Evolutionary conservation across 2,797 vertebrate species (phyloP), one percentile per base, ranked within the genome.

Genomic region (Typhlichthys eigenmanni): DNA sequence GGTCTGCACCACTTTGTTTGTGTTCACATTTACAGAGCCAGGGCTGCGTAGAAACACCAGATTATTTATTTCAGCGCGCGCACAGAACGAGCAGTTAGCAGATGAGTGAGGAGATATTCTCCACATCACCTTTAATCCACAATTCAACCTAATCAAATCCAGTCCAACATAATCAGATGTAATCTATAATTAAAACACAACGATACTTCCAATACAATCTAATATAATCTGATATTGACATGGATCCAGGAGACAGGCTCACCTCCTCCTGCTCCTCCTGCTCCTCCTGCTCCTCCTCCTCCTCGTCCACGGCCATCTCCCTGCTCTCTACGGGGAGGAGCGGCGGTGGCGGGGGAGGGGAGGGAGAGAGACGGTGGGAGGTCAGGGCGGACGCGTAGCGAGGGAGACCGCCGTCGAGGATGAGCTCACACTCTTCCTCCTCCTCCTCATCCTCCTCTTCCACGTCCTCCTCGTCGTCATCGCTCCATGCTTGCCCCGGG

Each of bases 271-370:
- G 16, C 16, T n/a, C n/a, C n/a, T n/a, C n/a, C 73, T 9, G 62
- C 47, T 62, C 50, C 50, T 59, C 62, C 46, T 62, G 53, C 46
- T 76, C 66, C 0, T 32, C 34, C 32, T 11, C 13, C 69, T 38
- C 58, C 11, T 0, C 95, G 47, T 98, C 97, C 54, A 98, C 96
- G 6, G 94, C 57, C 94, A 98, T 96, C 71, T 98, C 96, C 64
- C 75, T 82, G 57, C 94, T 92, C 76, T 89, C 89, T 48, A 64
- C 62, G 0, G 69, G 56, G 51, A 57, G 59, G 58, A 61, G 49
- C n/a, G 74, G 67, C 0, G 48, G 19, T 6, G 64, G 49, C 16
- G 74, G 67, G 1, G 48, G 19, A 9, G 64, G 47, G 16, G 52
- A 16, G 8, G 58, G 55, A 13, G 60, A 9, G 4, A 54, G 24